Evolutionary conservation across 2,888 invertebrate genomes (phyloP), one percentile per base, ranked within the genome.

Genomic region (Xestobium rufovillosum): DNA sequence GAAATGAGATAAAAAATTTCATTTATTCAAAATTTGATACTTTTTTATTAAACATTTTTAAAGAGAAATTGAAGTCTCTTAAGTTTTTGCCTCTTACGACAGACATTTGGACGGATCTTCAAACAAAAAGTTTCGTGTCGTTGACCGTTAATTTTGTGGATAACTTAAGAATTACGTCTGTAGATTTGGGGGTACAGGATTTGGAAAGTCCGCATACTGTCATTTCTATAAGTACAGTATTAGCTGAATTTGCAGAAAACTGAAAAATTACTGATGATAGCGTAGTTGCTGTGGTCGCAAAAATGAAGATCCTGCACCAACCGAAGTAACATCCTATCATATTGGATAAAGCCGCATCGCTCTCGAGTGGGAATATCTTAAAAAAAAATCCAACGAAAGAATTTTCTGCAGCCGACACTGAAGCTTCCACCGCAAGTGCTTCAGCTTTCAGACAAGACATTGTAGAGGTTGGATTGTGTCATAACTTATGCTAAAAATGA

Each of bases 61-160:
- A 32, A 16, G 3, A 36, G n/a, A 36, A 13, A 4, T 33, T 36
- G 16, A 36, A 32, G 12, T 15, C 10, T 13, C 12, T 14, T 10
- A 32, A 36, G 3, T 15, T 14, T 34, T 31, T 31, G 9, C 31
- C 31, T 8, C 11, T 36, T 14, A 36, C 36, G 6, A 36, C 36
- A 3, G 36, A 36, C 12, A 36, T 32, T 11, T 36, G 36, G 36
- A 36, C 36, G 15, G 36, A 36, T 17, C 31, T 36, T 29, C 36
- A 36, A 36, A 34, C 14, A 8, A 36, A 36, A 36, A 36, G 36
- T 31, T 36, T 36, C 16, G 15, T 36, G 15, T 29, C 31, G 10
- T 9, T 31, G 6, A 31, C 31, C 10, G 13, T 31, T 11, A 12
- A 31, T 13, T 36, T 10, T 8, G 26, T 14, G 9, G 10, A 13